Percentiles rank a stretch among this genome's conserved stretches.
These are phyloP conservation scores for Pecten maximus DNA, from an alignment of 2,888 invertebrate genomes.

Conservation along the genomic window DNA sequence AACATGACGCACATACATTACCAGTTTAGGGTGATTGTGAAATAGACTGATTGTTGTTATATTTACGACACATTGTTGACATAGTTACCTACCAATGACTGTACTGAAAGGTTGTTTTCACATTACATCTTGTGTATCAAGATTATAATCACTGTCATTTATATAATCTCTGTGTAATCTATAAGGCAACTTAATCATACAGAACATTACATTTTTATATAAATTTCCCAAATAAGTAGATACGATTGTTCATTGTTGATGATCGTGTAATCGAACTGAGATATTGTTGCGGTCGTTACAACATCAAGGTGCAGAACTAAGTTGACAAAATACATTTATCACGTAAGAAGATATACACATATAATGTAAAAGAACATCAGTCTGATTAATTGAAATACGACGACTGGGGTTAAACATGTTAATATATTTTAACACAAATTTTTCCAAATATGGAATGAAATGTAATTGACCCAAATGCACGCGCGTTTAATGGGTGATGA, in stretches of 20 bases:
- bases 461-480: conserved; percentile 7
- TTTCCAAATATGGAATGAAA: not conserved
- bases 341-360: not conserved
- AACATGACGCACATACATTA: not conserved
- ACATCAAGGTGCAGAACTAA: conserved; percentile 25
- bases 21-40: not conserved
- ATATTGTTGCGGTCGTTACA: conserved; percentile 7
- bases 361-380: not conserved
- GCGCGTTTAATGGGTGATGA: conserved; percentile 2
- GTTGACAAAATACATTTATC: conserved; percentile 26
- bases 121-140: not conserved
- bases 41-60: not conserved
- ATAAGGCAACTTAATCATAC: not conserved
- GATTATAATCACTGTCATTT: conserved; percentile 25
- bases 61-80: not conserved
- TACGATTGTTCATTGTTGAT: conserved; percentile 20
- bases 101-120: not conserved
- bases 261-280: conserved; percentile 27
- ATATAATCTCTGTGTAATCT: conserved; percentile 19
- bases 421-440: conserved; percentile 30
- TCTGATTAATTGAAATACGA: conserved; percentile 25
- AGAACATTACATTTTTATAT: conserved; percentile 31
- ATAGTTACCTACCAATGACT: not conserved
- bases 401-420: not conserved
- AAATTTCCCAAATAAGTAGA: not conserved